Conservation (phyloP, 2,888 invertebrate genomes). For the Apamea monoglypha region DNA sequence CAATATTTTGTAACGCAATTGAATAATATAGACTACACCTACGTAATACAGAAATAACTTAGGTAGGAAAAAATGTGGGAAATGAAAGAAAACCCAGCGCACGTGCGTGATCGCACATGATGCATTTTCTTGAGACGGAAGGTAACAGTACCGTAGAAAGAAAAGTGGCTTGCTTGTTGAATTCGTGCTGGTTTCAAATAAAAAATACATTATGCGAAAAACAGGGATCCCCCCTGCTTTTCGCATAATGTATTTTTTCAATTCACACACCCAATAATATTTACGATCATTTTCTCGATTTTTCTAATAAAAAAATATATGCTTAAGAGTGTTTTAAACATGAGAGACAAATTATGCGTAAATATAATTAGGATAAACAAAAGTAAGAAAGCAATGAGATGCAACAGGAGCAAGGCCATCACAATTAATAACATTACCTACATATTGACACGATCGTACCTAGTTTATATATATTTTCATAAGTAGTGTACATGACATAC, state of each 20-base stretch:
- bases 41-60: constrained; percentile 6
- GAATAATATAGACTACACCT: neutral
- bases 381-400: constrained; percentile 12
- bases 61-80: constrained; percentile 8
- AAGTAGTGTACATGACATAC: neutral
- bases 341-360: too few relatives aligned
- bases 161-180: constrained; percentile 13
- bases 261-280: too few relatives aligned
- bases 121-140: constrained; percentile 1
- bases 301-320: too few relatives aligned
- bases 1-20: neutral
- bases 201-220: too few relatives aligned
- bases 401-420: constrained; percentile 3
- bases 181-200: constrained; percentile 5
- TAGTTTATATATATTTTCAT: neutral
- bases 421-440: neutral
- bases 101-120: neutral
- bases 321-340: too few relatives aligned
- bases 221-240: too few relatives aligned
- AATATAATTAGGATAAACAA: too few relatives aligned
- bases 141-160: neutral
- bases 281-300: too few relatives aligned
- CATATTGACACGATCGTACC: neutral
- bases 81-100: neutral
- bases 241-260: too few relatives aligned